phyloP scores from a whole-genome alignment of 2,888 invertebrate species.

The Eudasyphora cyanicolor region DNA sequence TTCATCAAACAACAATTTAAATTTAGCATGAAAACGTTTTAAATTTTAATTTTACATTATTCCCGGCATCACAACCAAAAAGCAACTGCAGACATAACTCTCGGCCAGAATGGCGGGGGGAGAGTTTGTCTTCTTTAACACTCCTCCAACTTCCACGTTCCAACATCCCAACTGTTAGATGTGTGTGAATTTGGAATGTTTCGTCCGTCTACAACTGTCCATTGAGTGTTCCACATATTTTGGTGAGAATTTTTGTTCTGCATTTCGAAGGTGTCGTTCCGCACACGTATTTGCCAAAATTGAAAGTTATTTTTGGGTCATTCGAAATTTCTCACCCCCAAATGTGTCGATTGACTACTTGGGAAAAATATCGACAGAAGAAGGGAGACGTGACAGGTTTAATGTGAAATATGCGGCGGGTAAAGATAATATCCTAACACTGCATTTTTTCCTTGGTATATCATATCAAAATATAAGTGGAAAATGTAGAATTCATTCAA shows the following conservation, averaged over 20 bases:
- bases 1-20: slow-evolving; percentile 47
- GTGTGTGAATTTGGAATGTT: neutral
- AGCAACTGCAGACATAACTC: neutral
- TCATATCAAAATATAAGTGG: too few relatives aligned
- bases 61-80: neutral
- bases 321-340: neutral
- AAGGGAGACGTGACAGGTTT: neutral
- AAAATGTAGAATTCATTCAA: too few relatives aligned
- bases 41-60: slow-evolving; percentile 47
- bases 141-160: too few relatives aligned
- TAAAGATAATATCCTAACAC: neutral
- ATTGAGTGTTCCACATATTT: neutral
- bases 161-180: neutral
- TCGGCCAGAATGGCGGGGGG: neutral
- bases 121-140: slow-evolving; percentile 4
- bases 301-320: neutral
- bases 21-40: slow-evolving; percentile 61
- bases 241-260: slow-evolving; percentile 21
- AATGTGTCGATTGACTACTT: neutral
- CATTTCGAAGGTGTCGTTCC: neutral
- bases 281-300: slow-evolving; percentile 17
- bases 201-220: neutral
- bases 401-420: neutral
- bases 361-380: neutral
- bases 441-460: neutral